A percentile compares a stretch with the other conserved stretches of the same genome.
Conservation (phyloP, 2,888 invertebrate genomes). For the Lathronympha strigana region DNA sequence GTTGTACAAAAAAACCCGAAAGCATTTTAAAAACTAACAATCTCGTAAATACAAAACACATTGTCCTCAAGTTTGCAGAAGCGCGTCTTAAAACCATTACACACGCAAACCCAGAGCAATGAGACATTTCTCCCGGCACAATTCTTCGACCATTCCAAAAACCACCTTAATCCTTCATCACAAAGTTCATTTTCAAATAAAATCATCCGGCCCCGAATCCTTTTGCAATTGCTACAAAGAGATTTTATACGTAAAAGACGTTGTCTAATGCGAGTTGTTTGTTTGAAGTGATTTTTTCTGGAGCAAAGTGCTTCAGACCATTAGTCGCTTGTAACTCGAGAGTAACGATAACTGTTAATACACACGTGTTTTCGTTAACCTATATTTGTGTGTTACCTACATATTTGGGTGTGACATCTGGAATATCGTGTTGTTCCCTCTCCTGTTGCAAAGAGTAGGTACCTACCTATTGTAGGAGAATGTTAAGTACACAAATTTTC, state of each 20-base stretch:
- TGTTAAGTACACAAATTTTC: no score
- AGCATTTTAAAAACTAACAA: neutral
- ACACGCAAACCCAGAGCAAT: constrained; percentile 18
- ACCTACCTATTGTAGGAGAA: no score
- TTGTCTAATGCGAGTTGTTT: constrained; percentile 58
- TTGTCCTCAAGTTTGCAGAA: constrained; percentile 16
- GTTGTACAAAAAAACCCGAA: no score
- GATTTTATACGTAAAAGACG: constrained; percentile 53
- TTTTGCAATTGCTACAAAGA: constrained; percentile 55
- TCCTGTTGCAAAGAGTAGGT: no score
- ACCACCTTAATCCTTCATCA: neutral
- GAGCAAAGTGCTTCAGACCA: constrained; percentile 46
- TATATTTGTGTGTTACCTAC: neutral
- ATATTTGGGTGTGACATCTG: neutral
- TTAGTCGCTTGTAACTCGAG: constrained; percentile 40
- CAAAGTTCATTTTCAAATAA: constrained; percentile 42
- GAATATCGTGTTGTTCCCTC: no score
- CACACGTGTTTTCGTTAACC: neutral
- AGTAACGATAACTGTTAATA: constrained; percentile 23
- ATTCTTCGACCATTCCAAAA: neutral
- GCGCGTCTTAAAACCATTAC: constrained; percentile 38
- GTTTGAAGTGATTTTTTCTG: constrained; percentile 57
- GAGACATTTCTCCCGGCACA: constrained; percentile 21
- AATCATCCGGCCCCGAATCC: constrained; percentile 46
- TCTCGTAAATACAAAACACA: constrained; percentile 13